These are phyloP conservation scores for Cydia splendana DNA, from an alignment of 1,140 invertebrate genomes.

Conservation along the genomic window DNA sequence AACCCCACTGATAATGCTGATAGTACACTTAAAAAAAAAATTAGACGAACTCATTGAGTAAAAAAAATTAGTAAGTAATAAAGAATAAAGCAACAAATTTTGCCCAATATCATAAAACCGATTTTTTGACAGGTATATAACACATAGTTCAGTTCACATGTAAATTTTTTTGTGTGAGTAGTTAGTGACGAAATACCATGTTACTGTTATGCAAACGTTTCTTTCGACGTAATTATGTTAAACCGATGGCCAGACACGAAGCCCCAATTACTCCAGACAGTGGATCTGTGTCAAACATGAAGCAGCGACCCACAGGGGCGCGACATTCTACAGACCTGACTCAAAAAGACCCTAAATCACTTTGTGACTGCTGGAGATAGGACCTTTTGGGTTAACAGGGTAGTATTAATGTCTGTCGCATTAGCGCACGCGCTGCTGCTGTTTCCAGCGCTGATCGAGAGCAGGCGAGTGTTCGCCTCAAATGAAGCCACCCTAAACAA, in stretches of 20 bases:
- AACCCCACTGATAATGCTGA: too few species aligned
- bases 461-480: background rate
- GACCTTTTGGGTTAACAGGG: background rate
- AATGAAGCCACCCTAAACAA: background rate
- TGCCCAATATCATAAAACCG: too few species aligned
- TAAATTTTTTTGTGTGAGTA: too few species aligned
- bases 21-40: too few species aligned
- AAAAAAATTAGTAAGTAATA: too few species aligned
- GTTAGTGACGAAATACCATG: too few species aligned
- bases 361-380: background rate
- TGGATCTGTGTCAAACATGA: background rate
- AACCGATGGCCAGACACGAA: background rate
- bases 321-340: background rate
- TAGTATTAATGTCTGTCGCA: constrained; percentile 43
- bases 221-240: background rate
- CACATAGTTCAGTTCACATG: too few species aligned
- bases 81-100: too few species aligned
- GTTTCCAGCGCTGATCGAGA: background rate
- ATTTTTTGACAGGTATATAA: too few species aligned
- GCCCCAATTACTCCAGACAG: constrained; percentile 2
- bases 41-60: too few species aligned
- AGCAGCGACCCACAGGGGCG: constrained; percentile 3
- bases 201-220: too few species aligned
- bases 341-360: background rate
- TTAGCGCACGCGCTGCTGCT: constrained; percentile 34